Conservation (phyloP, 2,113 vertebrate species). For the western clawed frog (Xenopus tropicalis) region UCB_Xtro_10.0 CM004452.2:12324501-12325000, state of each 20-base stretch:
- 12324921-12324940: slow-evolving; percentile 56
- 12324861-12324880: slow-evolving; percentile 75
- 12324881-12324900: slow-evolving; percentile 72
- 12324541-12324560: slow-evolving; percentile 74
- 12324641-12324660: slow-evolving; percentile 96
- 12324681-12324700: slow-evolving; percentile 96
- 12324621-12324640: slow-evolving; percentile 86
- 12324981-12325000: slow-evolving; percentile 86
- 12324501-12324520: slow-evolving; percentile 82
- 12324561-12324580: slow-evolving; percentile 94
- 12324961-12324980: slow-evolving; percentile 75
- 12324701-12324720: slow-evolving; percentile 97
- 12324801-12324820: slow-evolving; percentile 92
- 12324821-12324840: slow-evolving; percentile 94
- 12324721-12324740: slow-evolving; percentile 90
- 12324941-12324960: slow-evolving; percentile 72
- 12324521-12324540: slow-evolving; percentile 85
- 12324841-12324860: slow-evolving; percentile 86
- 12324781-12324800: slow-evolving; percentile 93
- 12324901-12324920: slow-evolving; percentile 58
- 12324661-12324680: slow-evolving; percentile 96
- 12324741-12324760: slow-evolving; percentile 88
- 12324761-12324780: slow-evolving; percentile 97
- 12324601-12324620: slow-evolving; percentile 86
- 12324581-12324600: slow-evolving; percentile 88